A percentile compares a stretch with the other conserved stretches of the same genome.
Conservation (phyloP, 2,113 vertebrate genomes). For the Perognathus longimembris region DNA sequence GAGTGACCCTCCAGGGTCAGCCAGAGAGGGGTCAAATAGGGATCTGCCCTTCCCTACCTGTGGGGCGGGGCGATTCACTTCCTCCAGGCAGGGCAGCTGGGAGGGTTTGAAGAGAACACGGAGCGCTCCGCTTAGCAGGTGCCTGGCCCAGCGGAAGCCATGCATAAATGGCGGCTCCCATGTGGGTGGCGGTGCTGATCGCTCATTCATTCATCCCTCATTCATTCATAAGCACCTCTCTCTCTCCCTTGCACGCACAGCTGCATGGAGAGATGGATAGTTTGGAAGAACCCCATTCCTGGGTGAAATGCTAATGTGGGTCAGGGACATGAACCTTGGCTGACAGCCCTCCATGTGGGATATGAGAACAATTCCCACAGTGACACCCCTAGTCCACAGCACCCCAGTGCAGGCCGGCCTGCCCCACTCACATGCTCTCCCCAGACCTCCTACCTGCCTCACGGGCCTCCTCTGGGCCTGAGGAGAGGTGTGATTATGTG, state of each 20-base stretch:
- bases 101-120: accelerated
- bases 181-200: background rate
- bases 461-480: background rate
- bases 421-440: background rate
- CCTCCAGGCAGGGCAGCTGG: background rate
- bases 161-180: background rate
- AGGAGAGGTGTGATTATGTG: background rate
- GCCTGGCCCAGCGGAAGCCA: accelerated
- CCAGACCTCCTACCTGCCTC: background rate
- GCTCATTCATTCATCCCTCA: background rate
- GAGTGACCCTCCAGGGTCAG: background rate
- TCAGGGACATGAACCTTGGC: background rate
- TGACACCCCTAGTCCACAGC: too few species aligned
- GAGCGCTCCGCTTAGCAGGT: accelerated
- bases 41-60: accelerated
- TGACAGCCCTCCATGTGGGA: background rate
- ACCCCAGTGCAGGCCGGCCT: background rate
- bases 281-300: background rate
- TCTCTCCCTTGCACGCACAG: background rate
- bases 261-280: background rate
- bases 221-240: background rate
- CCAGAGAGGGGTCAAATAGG: background rate
- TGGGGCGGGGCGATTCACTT: accelerated
- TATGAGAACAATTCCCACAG: too few species aligned
- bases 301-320: accelerated